These are phyloP conservation scores for Mylabris phalerata DNA, from an alignment of 1,140 invertebrate genomes.

Conservation along the genomic window DNA sequence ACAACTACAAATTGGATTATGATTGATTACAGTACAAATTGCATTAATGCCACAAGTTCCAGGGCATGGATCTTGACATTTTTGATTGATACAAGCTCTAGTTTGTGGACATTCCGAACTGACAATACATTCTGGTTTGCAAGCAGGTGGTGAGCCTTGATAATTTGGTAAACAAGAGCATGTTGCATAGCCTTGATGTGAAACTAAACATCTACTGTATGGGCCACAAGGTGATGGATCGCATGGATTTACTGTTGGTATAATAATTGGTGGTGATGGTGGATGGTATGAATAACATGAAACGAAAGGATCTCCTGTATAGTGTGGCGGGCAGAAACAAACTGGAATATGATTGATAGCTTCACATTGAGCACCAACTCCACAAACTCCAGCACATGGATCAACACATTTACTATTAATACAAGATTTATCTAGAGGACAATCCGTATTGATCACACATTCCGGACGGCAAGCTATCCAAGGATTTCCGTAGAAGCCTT, in stretches of 20 bases:
- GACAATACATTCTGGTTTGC: slow-evolving; percentile 72
- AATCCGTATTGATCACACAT: slow-evolving; percentile 74
- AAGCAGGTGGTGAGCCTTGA: slow-evolving; percentile 69
- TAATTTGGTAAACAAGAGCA: slow-evolving; percentile 76
- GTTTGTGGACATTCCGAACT: slow-evolving; percentile 72
- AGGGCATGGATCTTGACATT: slow-evolving; percentile 69
- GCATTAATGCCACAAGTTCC: slow-evolving; percentile 71
- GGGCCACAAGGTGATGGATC: slow-evolving; percentile 74
- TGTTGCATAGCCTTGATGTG: slow-evolving; percentile 60
- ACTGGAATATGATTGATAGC: slow-evolving; percentile 71
- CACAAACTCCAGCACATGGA: slow-evolving; percentile 71
- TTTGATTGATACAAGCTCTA: slow-evolving; percentile 69
- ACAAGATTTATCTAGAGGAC: slow-evolving; percentile 59
- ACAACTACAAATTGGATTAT: slow-evolving; percentile 77
- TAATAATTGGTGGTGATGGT: slow-evolving; percentile 40
- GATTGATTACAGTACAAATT: slow-evolving; percentile 68
- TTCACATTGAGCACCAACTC: slow-evolving; percentile 65
- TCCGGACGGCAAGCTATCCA: slow-evolving; percentile 67
- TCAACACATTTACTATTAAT: slow-evolving; percentile 74
- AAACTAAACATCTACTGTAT: slow-evolving; percentile 67
- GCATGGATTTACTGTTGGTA: slow-evolving; percentile 47
- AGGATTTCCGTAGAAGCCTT: slow-evolving; percentile 65
- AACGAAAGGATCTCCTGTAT: slow-evolving; percentile 72
- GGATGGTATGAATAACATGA: slow-evolving; percentile 54
- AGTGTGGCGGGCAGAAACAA: slow-evolving; percentile 66